A percentile compares a stretch with the other conserved stretches of the same genome.
phyloP scores from a whole-genome alignment of 2,113 vertebrate species.

The Tragulus kanchil region DNA sequence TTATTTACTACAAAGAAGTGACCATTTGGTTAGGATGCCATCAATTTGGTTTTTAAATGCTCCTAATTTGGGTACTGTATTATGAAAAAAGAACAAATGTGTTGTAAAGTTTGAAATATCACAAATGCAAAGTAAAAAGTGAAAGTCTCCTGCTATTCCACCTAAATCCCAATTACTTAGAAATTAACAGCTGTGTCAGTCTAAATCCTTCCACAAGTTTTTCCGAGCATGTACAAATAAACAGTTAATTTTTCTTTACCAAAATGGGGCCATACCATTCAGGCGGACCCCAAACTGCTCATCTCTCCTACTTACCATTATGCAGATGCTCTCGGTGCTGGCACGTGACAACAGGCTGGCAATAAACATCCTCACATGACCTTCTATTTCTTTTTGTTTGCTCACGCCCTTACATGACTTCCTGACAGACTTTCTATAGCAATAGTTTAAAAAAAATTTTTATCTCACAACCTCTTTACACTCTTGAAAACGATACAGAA shows the following conservation, averaged over 20 bases:
- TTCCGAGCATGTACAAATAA: background rate
- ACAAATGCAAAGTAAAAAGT: background rate
- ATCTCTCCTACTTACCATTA: background rate
- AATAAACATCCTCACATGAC: background rate
- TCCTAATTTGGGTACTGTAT: background rate
- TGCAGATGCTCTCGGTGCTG: background rate
- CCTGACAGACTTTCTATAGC: too few relatives aligned
- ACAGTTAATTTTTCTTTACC: background rate
- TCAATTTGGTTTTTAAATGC: background rate
- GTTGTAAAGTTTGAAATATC: background rate
- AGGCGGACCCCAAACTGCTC: background rate
- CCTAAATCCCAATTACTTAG: background rate
- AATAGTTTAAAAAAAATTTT: background rate
- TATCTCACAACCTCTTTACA: background rate
- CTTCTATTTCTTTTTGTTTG: background rate
- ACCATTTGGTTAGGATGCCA: background rate
- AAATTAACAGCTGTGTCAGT: background rate
- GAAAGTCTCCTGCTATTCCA: background rate
- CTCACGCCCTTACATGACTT: background rate
- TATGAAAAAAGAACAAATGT: background rate
- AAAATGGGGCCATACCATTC: background rate
- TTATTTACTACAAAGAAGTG: background rate
- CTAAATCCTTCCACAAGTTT: background rate
- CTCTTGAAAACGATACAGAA: background rate
- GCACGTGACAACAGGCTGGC: background rate